Evolutionary conservation across 2,797 vertebrate genomes (phyloP), one percentile per base, ranked within the genome.

Genomic region (Aselliscus stoliczkanus): DNA sequence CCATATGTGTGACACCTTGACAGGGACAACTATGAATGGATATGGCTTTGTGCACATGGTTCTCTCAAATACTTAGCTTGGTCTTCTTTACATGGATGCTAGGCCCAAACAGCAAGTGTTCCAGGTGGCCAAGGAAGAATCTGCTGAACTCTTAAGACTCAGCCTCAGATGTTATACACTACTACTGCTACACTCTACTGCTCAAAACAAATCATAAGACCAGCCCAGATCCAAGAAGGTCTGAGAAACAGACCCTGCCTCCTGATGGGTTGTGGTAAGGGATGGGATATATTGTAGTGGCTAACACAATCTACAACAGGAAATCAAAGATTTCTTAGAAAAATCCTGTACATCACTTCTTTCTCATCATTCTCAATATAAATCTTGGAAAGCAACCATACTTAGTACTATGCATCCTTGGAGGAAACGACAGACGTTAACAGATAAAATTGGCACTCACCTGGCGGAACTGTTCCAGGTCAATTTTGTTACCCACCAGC

Each of bases 401-500:
- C 10, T 88, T 34, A 50, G 20, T 54, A 21, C 27, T 37, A 64
- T 5, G 18, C 8, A 58, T 67, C n/a, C 37, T 58, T 3, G 1
- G 23, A 80, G 60, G 37, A 70, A 95, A 89, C 83, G 9, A 82
- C 13, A 89, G 44, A 80, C 70, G 15, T 50, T 65, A 75, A 85
- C 17, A 23, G 13, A 75, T 47, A 54, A 87, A 77, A 80, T 44
- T 85, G n/a, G 70, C 29, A 2, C 97, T 97, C 93, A 98, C 98
- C 96, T 98, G 98, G 11, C 98, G 97, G 88, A 98, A 98, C 25
- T 98, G 98, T 82, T 98, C 97, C 14, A 98, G 98, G 96, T 99
- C 98, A 92, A 96, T 98, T 98, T 99, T 98, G 96, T 98, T 99
- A 50, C 98, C 98, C 96, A 98, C 98, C 72, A 98, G 85, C 65